Evolutionary conservation across 2,113 vertebrate species (phyloP).

Genomic region (Nanorana parkeri): DNA sequence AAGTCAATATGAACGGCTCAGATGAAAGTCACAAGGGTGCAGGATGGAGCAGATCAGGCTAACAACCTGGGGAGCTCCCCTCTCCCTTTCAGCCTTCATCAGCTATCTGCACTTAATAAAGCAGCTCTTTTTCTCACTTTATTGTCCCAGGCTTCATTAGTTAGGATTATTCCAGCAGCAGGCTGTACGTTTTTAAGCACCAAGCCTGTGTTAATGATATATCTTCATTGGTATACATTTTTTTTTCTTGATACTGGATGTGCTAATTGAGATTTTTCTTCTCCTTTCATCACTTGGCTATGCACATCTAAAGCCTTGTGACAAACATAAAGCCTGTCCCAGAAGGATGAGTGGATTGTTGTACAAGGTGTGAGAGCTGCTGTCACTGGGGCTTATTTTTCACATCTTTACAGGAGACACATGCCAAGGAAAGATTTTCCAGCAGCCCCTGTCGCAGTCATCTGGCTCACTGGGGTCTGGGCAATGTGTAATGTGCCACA

Average conservation of each 20-base stretch:
- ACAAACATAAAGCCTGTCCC: too few species aligned
- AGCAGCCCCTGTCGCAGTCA: constrained; percentile 44
- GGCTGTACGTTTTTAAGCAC: constrained; percentile 26
- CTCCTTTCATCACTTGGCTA: constrained; percentile 1
- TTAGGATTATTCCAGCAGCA: constrained; percentile 3
- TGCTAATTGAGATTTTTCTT: constrained; percentile 46
- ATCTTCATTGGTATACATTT: constrained; percentile 16
- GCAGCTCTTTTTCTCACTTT: constrained; percentile 15
- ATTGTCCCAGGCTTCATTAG: constrained; percentile 50
- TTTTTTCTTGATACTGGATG: constrained; percentile 7
- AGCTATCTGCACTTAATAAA: constrained; percentile 7
- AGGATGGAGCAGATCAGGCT: constrained; percentile 10
- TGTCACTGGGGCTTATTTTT: constrained; percentile 35
- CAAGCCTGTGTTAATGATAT: constrained; percentile 33
- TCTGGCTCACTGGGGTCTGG: neutral
- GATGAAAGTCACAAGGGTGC: constrained; percentile 48
- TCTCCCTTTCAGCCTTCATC: neutral
- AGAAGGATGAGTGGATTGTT: constrained; percentile 7
- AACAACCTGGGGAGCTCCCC: neutral
- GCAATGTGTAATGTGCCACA: constrained; percentile 9
- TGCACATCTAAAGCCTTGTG: too few species aligned
- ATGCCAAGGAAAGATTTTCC: constrained; percentile 31
- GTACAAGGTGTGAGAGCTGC: constrained; percentile 9
- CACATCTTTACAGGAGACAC: constrained; percentile 21
- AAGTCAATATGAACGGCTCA: constrained; percentile 49